Evolutionary conservation across 2,113 vertebrate genomes (phyloP), one percentile per base, ranked within the genome.

Genomic region (Bostrychus sinensis): DNA sequence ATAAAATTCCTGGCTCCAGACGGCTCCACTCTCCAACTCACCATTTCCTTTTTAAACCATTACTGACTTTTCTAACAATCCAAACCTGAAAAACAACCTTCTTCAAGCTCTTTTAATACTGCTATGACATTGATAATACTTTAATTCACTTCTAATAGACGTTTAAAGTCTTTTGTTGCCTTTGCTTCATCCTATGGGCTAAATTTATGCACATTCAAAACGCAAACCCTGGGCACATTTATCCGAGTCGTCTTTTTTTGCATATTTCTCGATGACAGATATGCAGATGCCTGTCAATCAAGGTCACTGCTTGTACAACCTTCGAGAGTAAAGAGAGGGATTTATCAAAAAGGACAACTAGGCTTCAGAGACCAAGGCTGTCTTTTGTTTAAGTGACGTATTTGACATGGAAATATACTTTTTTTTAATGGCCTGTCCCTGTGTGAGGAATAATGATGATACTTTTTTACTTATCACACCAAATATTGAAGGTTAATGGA

Each of bases 401-500:
- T 22, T 69, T 54, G 61, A 56, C 43, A 59, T 34, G 59, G 62
- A 66, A 77, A 77, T 58, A 75, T 82, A 13, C n/a, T n/a, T n/a
- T 48, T 45, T 23, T 46, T 46, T 46, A 3, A 46, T 5, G 20
- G 12, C 43, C 22, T 46, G 43, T 25, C 14, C 20, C 22, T 6
- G 11, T 14, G 22, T 19, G 22, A 22, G 23, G 12, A 45, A 19
- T 2, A n/a, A 42, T 42, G 39, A 42, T 17, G 39, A 7, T 17
- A 17, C 39, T 8, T 17, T 17, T 11, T 10, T 11, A 20, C 20
- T 12, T 46, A 12, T 10, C 3, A 46, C n/a, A n/a, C n/a, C n/a
- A n/a, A n/a, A n/a, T n/a, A n/a, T n/a, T n/a, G n/a, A n/a, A n/a
- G n/a, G n/a, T n/a, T n/a, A n/a, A n/a, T n/a, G n/a, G n/a, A n/a